phyloP scores from a whole-genome alignment of 2,888 invertebrate species.

The Frankliniella fusca region DNA sequence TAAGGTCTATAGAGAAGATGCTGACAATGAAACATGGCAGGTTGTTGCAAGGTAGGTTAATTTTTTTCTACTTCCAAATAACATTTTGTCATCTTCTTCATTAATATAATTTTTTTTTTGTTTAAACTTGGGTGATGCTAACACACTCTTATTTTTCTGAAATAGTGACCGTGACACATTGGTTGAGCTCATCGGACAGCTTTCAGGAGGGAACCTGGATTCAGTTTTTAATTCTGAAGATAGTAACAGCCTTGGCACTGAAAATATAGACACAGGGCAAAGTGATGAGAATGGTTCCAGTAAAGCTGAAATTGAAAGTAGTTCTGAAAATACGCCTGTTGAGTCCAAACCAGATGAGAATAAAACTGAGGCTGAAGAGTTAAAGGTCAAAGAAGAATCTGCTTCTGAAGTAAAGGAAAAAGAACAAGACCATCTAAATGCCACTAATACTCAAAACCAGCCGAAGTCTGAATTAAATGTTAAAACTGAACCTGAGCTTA shows the following conservation, averaged over 20 bases:
- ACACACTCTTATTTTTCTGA: constrained; percentile 35
- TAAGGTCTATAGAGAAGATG: constrained; percentile 89
- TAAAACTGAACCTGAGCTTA: constrained; percentile 9
- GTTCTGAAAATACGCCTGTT: neutral
- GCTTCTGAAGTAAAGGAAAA: constrained; percentile 44
- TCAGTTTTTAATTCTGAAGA: constrained; percentile 58
- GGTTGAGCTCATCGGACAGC: constrained; percentile 68
- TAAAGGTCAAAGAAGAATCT: constrained; percentile 35
- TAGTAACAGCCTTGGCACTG: constrained; percentile 58
- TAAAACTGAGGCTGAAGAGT: constrained; percentile 47
- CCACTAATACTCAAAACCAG: constrained; percentile 36
- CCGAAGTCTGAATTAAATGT: neutral
- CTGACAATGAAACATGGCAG: constrained; percentile 94
- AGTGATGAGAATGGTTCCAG: neutral
- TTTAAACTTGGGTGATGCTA: constrained; percentile 9
- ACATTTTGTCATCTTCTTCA: constrained; percentile 4
- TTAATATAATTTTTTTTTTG: constrained; percentile 8
- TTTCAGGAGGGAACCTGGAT: constrained; percentile 65
- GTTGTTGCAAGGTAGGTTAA: constrained; percentile 74
- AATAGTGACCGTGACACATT: constrained; percentile 75
- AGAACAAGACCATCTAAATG: constrained; percentile 50
- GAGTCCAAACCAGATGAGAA: constrained; percentile 40
- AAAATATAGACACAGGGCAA: constrained; percentile 42
- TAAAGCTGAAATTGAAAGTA: neutral
- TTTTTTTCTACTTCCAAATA: constrained; percentile 22